Conservation (phyloP, 2,888 invertebrate species). For the Polyommatus icarus region DNA sequence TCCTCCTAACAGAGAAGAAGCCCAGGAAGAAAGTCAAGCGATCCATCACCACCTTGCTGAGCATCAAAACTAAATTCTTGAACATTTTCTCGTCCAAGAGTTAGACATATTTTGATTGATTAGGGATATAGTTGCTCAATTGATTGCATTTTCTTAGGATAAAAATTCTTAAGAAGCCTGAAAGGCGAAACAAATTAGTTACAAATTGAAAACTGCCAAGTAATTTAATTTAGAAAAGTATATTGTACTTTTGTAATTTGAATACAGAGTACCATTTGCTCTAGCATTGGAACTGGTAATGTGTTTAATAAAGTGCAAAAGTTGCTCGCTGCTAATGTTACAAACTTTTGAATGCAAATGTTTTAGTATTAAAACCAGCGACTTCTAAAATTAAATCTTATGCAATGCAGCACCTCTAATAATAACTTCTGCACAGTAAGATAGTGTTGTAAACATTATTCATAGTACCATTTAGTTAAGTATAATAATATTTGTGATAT, state of each 20-base stretch:
- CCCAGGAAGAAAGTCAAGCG: conserved; percentile 74
- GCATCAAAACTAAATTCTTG: conserved; percentile 72
- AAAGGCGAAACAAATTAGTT: conserved; percentile 8
- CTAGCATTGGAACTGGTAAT: conserved; percentile 1
- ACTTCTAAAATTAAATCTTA: conserved; percentile 19
- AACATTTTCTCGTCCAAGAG: conserved; percentile 72
- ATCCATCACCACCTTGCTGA: conserved; percentile 70
- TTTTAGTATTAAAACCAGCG: conserved; percentile 6
- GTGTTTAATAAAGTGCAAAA: not conserved
- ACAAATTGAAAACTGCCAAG: conserved; percentile 31
- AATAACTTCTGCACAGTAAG: not conserved
- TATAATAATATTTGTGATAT: conserved; percentile 56
- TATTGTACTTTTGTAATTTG: not conserved
- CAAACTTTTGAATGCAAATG: conserved; percentile 16
- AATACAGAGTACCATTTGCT: not conserved
- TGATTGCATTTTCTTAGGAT: conserved; percentile 65
- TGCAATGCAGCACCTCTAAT: conserved; percentile 9
- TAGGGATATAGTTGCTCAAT: conserved; percentile 69
- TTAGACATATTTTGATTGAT: conserved; percentile 49
- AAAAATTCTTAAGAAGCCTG: conserved; percentile 31
- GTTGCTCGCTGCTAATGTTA: not conserved
- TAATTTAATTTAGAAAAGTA: not conserved
- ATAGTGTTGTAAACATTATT: conserved; percentile 4
- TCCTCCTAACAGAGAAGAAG: conserved; percentile 59
- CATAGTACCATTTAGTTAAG: conserved; percentile 29